Percentiles rank a stretch among this genome's conserved stretches.
phyloP scores from a whole-genome alignment of 1,140 invertebrate species.

The Leptinotarsa defecta region DNA sequence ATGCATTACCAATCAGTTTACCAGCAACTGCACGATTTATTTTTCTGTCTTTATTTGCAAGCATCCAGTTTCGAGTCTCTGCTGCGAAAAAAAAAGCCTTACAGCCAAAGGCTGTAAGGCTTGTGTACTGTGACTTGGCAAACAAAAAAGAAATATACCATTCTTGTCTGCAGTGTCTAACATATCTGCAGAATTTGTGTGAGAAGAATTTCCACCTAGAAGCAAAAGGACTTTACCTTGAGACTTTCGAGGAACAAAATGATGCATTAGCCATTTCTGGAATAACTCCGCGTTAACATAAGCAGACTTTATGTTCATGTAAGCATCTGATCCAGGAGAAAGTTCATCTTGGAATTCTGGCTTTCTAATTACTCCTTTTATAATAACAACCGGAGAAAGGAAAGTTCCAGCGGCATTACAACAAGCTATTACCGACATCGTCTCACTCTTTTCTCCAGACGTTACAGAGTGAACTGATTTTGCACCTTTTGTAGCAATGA shows the following conservation, averaged over 20 bases:
- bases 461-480: constrained; percentile 48
- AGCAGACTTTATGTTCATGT: constrained; percentile 52
- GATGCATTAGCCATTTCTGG: constrained; percentile 47
- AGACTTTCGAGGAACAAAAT: constrained; percentile 49
- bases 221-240: constrained; percentile 45
- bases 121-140: background rate
- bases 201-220: constrained; percentile 50
- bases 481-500: constrained; percentile 46
- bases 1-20: background rate
- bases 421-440: constrained; percentile 46
- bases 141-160: background rate
- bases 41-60: background rate
- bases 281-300: constrained; percentile 55
- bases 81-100: too few species aligned
- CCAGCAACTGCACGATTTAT: background rate
- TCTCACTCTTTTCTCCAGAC: constrained; percentile 37
- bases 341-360: constrained; percentile 51
- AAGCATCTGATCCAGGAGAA: constrained; percentile 47
- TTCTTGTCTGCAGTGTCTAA: background rate
- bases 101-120: too few species aligned
- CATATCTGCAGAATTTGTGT: constrained; percentile 36
- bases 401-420: constrained; percentile 49
- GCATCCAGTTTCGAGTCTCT: too few species aligned
- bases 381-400: constrained; percentile 48
- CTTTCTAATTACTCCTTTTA: constrained; percentile 51